These are phyloP conservation scores for Metacarcinus magister DNA, from an alignment of 2,888 invertebrate species.

Conservation along the genomic window DNA sequence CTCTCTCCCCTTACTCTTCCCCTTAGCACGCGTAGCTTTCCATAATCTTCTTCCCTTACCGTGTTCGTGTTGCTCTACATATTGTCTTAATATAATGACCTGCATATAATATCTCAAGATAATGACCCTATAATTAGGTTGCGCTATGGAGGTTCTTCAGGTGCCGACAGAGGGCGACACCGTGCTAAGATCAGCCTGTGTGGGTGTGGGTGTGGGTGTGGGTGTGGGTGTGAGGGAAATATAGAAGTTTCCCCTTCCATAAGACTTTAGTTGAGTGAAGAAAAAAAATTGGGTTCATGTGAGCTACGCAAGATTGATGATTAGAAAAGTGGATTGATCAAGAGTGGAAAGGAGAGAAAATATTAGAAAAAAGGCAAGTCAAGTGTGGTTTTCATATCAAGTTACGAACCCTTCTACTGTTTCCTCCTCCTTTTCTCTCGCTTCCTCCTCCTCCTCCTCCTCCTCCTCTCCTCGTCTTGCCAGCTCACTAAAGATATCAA, in stretches of 20 bases:
- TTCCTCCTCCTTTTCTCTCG: neutral
- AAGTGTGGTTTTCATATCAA: neutral
- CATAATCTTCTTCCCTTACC: neutral
- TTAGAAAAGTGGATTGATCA: too few relatives aligned
- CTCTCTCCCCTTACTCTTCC: neutral
- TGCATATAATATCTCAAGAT: neutral
- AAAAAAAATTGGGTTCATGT: neutral
- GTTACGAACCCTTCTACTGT: neutral
- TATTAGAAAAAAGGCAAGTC: neutral
- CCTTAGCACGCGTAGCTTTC: neutral
- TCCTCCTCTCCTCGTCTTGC: neutral
- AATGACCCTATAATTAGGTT: slow-evolving; percentile 9
- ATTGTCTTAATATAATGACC: slow-evolving; percentile 21
- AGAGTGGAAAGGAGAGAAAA: neutral
- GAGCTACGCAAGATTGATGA: neutral
- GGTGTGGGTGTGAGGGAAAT: neutral
- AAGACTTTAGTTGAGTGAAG: neutral
- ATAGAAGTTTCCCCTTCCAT: neutral
- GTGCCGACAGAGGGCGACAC: neutral
- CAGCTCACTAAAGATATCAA: neutral
- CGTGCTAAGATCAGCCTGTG: neutral
- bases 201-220: neutral
- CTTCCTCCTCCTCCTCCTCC: slow-evolving; percentile 7
- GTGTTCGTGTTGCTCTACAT: slow-evolving; percentile 17
- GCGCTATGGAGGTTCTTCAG: neutral